Evolutionary conservation across 2,888 invertebrate genomes (phyloP).

Genomic region (Punctoribates punctum): DNA sequence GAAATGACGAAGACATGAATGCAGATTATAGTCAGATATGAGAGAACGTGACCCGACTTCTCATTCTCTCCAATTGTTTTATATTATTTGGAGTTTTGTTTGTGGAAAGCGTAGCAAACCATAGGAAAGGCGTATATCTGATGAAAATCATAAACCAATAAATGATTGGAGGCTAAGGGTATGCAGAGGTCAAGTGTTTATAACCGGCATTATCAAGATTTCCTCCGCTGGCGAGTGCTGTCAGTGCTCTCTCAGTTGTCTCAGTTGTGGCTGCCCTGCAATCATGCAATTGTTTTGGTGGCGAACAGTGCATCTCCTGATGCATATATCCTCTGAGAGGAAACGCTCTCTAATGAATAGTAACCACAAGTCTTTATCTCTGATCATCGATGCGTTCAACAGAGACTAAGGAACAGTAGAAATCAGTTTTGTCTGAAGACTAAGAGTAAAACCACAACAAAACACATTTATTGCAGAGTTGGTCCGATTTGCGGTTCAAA

Average conservation of each 20-base stretch:
- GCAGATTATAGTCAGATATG: conserved; percentile 37
- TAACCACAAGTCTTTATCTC: conserved; percentile 37
- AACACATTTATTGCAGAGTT: conserved; percentile 4
- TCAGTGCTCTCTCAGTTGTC: not conserved
- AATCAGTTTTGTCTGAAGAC: not conserved
- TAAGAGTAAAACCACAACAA: conserved; percentile 18
- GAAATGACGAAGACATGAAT: conserved; percentile 35
- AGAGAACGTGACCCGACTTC: conserved; percentile 31
- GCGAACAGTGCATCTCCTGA: conserved; percentile 26
- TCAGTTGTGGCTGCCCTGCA: not conserved
- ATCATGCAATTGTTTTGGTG: conserved; percentile 2
- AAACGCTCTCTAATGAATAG: conserved; percentile 37
- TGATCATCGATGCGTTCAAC: conserved; percentile 34
- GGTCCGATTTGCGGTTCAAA: not conserved
- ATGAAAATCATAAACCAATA: conserved; percentile 37
- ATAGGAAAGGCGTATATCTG: conserved; percentile 31
- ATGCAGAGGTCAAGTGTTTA: conserved; percentile 36
- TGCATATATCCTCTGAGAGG: conserved; percentile 35
- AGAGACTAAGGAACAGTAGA: conserved; percentile 24
- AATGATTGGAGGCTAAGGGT: conserved; percentile 18
- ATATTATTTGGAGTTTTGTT: not conserved
- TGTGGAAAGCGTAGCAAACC: not conserved
- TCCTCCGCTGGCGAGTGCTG: conserved; percentile 15
- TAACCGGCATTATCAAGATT: conserved; percentile 29
- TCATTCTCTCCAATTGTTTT: conserved; percentile 32